Base-by-base conservation (phyloP, 2,888 invertebrate species). In the Campoplex nolae region DNA sequence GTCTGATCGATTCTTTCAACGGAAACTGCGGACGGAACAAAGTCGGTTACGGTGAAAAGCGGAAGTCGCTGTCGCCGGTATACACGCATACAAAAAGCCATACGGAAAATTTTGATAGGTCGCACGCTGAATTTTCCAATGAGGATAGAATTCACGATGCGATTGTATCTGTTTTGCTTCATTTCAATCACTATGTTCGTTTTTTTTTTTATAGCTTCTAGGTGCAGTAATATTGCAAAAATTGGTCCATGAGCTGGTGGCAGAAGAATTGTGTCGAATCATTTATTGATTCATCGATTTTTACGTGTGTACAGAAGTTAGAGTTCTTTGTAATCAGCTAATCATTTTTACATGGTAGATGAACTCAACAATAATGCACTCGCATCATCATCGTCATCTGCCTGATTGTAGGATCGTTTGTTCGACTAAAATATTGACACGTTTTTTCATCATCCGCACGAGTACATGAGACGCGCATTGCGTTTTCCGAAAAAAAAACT, bases 51-150 rank as follows among this genome's bases (percentile, higher is more conserved):
- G 28, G 79, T 42, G 79, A 81, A 73, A 81, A 84, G 38, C 84
- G 84, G 84, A 85, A 85, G 84, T 81, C 80, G 35, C 42, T 35
- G 84, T 76, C 84, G 76, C 84, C 84, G 84, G 84, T 80, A 28
- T 75, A 82, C 35, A 48, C 23, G 18, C 32, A 70, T 48, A 58
- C 38, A 23, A 32, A 75, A 73, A 76, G 68, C 4, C 35, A 38
- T 45, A n/a, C 16, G 32, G 70, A 56, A 78, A 54, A 78, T 78
- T 68, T 42, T 16, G 48, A 67, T 51, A 16, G 62, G 28, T 45
- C 1, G 65, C 35, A 35, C 6, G 11, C n/a, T 51, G 42, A 67
- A 77, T 77, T 67, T 77, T 67, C 76, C 51, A 51, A 67, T 35
- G 51, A n/a, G 7, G n/a, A 77, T 51, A 35, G 16, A 38, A 11